Conservation (phyloP, 1,140 invertebrate species). For the Polypedilum vanderplanki region DNA sequence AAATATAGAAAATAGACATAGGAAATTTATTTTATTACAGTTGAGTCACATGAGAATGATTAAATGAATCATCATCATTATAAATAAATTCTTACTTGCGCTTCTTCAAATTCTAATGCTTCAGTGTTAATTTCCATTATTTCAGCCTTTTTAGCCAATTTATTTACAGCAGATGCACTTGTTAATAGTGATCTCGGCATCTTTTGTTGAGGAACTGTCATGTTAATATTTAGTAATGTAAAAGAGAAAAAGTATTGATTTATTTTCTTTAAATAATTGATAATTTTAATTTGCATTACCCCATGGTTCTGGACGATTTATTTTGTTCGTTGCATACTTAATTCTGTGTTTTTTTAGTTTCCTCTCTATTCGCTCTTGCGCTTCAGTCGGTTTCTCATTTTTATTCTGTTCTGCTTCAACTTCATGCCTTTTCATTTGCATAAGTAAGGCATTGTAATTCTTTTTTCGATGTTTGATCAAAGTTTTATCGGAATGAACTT, state of each 20-base stretch:
- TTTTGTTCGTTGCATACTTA: conserved; percentile 68
- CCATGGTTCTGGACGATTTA: conserved; percentile 72
- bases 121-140: conserved; percentile 80
- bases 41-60: neutral
- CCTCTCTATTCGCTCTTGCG: conserved; percentile 65
- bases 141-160: conserved; percentile 77
- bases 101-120: conserved; percentile 69
- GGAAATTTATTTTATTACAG: neutral
- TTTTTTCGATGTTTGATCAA: conserved; percentile 69
- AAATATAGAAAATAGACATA: conserved; percentile 21
- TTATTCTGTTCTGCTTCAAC: conserved; percentile 46
- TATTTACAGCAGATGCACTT: conserved; percentile 79
- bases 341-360: conserved; percentile 69
- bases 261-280: neutral
- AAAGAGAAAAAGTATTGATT: conserved; percentile 31
- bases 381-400: conserved; percentile 48
- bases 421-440: conserved; percentile 65
- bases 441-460: conserved; percentile 82
- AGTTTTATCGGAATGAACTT: conserved; percentile 79
- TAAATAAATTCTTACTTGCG: conserved; percentile 47
- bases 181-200: conserved; percentile 85
- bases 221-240: conserved; percentile 31
- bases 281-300: conserved; percentile 50
- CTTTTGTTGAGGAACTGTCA: conserved; percentile 82
- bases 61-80: no score